Evolutionary conservation across 2,113 vertebrate species (phyloP).

Genomic region (Rhegmatorhina hoffmannsi): DNA sequence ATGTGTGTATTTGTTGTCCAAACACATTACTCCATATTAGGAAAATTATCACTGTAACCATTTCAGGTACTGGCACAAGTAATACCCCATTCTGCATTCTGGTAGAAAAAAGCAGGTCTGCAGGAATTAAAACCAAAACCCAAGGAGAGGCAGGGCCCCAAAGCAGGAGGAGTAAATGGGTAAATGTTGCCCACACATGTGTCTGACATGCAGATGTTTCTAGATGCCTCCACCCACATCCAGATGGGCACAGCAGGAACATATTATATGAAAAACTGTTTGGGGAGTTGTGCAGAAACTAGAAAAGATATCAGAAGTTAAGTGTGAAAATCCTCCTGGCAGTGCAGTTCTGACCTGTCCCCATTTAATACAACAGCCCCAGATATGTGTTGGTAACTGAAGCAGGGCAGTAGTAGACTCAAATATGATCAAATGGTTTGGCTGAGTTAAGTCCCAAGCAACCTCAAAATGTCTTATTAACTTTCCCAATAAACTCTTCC

Average conservation of each 20-base stretch:
- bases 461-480: neutral
- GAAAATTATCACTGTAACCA: slow-evolving; percentile 6
- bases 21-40: neutral
- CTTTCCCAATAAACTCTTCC: neutral
- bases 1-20: neutral
- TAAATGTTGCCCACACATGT: slow-evolving; percentile 33
- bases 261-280: slow-evolving; percentile 33
- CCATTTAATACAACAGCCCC: neutral
- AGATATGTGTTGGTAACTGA: slow-evolving; percentile 26
- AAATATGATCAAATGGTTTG: neutral
- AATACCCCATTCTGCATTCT: neutral
- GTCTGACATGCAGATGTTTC: slow-evolving; percentile 51
- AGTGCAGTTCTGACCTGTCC: slow-evolving; percentile 24
- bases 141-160: neutral
- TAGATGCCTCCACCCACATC: slow-evolving; percentile 29
- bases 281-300: neutral
- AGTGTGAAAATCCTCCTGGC: slow-evolving; percentile 17
- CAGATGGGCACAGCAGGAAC: slow-evolving; percentile 64
- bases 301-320: slow-evolving; percentile 19
- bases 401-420: neutral
- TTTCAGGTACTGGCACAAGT: slow-evolving; percentile 17
- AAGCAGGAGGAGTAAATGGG: neutral
- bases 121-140: neutral
- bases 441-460: neutral
- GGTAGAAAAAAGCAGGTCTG: neutral